A percentile compares a stretch with the other conserved stretches of the same genome.
Conservation (phyloP, 1,140 invertebrate species). For the Drosophila equinoxialis region DNA sequence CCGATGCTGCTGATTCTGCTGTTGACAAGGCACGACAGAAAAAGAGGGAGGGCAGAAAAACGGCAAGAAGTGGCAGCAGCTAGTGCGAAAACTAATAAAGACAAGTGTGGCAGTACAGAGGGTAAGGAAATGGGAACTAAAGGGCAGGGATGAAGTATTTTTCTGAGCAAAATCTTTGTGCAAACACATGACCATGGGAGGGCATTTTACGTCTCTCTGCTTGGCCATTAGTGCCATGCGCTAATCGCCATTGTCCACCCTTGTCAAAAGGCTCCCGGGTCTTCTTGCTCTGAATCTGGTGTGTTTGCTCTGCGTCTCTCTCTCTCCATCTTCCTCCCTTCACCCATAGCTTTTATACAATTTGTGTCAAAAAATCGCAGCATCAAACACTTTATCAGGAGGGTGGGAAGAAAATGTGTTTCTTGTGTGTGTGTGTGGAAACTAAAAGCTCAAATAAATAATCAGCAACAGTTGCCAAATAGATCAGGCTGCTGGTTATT, state of each 20-base stretch:
- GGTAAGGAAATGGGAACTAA: neutral
- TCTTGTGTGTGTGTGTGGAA: conserved; percentile 39
- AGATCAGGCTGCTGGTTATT: conserved; percentile 58
- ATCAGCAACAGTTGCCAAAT: conserved; percentile 81
- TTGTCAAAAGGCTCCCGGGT: conserved; percentile 61
- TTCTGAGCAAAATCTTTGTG: conserved; percentile 57
- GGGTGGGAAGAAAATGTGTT: conserved; percentile 10
- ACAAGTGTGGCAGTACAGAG: conserved; percentile 66
- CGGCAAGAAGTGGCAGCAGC: conserved; percentile 40
- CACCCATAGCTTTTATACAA: conserved; percentile 15
- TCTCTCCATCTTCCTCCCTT: neutral
- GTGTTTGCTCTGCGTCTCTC: neutral
- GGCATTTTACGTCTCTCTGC: conserved; percentile 14
- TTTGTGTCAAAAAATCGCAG: conserved; percentile 56
- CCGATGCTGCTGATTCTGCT: conserved; percentile 39
- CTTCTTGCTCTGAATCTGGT: conserved; percentile 13
- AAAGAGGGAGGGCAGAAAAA: neutral
- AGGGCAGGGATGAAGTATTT: neutral
- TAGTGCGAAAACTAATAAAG: conserved; percentile 77
- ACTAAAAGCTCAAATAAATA: conserved; percentile 81
- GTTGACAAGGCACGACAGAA: conserved; percentile 30
- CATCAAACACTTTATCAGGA: conserved; percentile 21
- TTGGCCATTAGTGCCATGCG: conserved; percentile 71
- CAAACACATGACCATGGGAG: conserved; percentile 66
- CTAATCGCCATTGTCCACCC: conserved; percentile 80